phyloP scores from a whole-genome alignment of 1,140 invertebrate species.

The Ostrea edulis region DNA sequence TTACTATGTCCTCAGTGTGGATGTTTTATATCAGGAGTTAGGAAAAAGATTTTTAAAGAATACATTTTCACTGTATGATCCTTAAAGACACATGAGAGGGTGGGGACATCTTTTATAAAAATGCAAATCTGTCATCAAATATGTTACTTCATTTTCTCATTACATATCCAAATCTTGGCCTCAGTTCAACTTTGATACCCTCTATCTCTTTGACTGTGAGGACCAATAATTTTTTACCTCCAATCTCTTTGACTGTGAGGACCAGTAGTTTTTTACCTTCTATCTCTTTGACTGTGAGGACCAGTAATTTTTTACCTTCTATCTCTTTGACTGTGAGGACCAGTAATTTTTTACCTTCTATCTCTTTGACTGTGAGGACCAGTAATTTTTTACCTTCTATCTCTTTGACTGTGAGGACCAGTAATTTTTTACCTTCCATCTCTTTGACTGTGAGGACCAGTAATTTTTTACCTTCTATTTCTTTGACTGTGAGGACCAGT shows the following conservation, averaged over 20 bases:
- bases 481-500: no score
- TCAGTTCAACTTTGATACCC: slow-evolving; percentile 71
- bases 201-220: slow-evolving; percentile 94
- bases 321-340: slow-evolving; percentile 92
- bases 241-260: slow-evolving; percentile 92
- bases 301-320: slow-evolving; percentile 95
- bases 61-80: no score
- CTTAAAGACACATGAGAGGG: no score
- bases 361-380: slow-evolving; percentile 90
- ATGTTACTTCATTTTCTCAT: no score
- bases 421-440: slow-evolving; percentile 94
- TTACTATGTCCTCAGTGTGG: no score
- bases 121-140: no score
- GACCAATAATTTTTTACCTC: slow-evolving; percentile 94
- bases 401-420: slow-evolving; percentile 91
- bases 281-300: slow-evolving; percentile 91
- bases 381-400: slow-evolving; percentile 96
- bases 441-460: slow-evolving; percentile 91
- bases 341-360: slow-evolving; percentile 96
- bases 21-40: no score
- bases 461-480: slow-evolving; percentile 95
- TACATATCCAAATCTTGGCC: no score
- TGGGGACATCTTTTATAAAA: no score
- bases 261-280: slow-evolving; percentile 95
- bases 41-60: no score